Evolutionary conservation across 2,797 vertebrate genomes (phyloP), one percentile per base, ranked within the genome.

Genomic region (Artibeus lituratus): DNA sequence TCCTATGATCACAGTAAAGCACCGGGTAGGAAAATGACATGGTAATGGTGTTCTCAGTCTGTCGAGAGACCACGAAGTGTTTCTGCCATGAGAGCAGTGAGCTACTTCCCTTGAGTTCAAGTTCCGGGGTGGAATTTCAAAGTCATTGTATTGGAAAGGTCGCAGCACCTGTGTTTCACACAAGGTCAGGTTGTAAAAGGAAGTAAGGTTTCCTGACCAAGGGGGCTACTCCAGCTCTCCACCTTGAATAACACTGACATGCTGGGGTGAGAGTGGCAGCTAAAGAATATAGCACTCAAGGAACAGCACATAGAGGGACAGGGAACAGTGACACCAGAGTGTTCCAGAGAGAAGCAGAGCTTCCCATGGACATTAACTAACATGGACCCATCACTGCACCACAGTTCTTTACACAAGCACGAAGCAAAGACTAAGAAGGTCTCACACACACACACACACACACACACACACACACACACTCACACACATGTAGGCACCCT

Each of bases 1-100:
- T 2, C 21, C 21, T 14, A 35, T 0, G 5, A 0, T 4, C 29
- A 42, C 32, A 65, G 26, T 0, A 15, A 26, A 62, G 44, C 72
- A 0, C 4, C 19, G 15, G 19, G 51, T 37, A 42, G 10, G 11
- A 29, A 49, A 39, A 35, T 3, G 2, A 37, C 2, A 29, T 29
- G 74, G 37, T 2, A 9, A 37, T 0, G 0, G 24, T 2, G 26
- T 3, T 21, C 42, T 39, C 39, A 53, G 22, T 18, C 16, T 59
- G 24, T 8, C 2, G 29, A 65, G 85, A 55, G 39, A 44, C 24
- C 37, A 21, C 0, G 9, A 15, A 14, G 22, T 5, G 39, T 26
- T 24, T 3, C 11, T 3, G 21, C 19, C 26, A 7, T 42, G 21
- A 14, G 0, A 44, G 35, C 70, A n/a, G 15, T 1, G 49, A 57